Conservation (phyloP, 2,113 vertebrate genomes). For the Thinocorus orbignyianus region DNA sequence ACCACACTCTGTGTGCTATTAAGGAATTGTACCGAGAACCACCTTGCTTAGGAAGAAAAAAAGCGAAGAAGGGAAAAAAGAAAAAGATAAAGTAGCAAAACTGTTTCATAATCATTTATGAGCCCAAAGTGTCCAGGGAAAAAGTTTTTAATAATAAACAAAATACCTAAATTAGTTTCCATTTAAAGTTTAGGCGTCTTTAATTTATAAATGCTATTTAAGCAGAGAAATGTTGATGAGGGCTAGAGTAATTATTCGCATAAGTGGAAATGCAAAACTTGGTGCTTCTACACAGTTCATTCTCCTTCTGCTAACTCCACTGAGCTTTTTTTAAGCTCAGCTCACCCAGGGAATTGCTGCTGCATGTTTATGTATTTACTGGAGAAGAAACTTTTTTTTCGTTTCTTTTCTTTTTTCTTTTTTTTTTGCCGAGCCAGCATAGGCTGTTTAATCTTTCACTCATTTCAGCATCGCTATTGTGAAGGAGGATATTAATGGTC, state of each 20-base stretch:
- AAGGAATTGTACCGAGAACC: background rate
- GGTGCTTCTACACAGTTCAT: slow-evolving; percentile 2
- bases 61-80: background rate
- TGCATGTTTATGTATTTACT: slow-evolving; percentile 61
- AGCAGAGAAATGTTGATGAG: slow-evolving; percentile 44
- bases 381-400: background rate
- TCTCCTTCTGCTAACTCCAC: slow-evolving; percentile 2
- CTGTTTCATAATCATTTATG: background rate
- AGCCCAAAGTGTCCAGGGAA: background rate
- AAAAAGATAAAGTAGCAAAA: background rate
- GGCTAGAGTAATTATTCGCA: slow-evolving; percentile 35
- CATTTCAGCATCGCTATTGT: background rate
- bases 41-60: background rate
- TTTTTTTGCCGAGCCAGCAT: slow-evolving; percentile 6
- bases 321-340: slow-evolving; percentile 26
- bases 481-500: background rate
- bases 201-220: slow-evolving; percentile 59
- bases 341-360: slow-evolving; percentile 24
- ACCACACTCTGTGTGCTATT: background rate
- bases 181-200: slow-evolving; percentile 57
- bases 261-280: slow-evolving; percentile 55
- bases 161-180: slow-evolving; percentile 66
- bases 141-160: slow-evolving; percentile 33
- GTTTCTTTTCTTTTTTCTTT: background rate
- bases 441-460: slow-evolving; percentile 47